Conservation (phyloP, 2,888 invertebrate genomes). For the Lithodes maja region DNA sequence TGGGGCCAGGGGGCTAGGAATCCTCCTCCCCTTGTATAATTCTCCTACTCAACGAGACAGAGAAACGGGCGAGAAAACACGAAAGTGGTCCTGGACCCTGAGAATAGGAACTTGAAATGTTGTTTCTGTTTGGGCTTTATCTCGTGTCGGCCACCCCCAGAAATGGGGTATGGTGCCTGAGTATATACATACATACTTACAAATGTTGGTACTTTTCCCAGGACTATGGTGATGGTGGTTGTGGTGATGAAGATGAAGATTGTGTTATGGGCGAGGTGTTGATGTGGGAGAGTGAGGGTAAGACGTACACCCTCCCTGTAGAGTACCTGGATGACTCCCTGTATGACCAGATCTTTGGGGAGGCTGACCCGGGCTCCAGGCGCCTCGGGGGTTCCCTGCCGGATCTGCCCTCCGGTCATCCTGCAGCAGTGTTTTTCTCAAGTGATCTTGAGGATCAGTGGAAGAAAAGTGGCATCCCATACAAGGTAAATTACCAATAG, state of each 20-base stretch:
- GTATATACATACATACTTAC: no score
- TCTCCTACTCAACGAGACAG: no score
- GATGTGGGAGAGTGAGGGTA: conserved; percentile 63
- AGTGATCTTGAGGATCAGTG: conserved; percentile 60
- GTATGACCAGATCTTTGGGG: conserved; percentile 69
- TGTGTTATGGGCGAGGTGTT: conserved; percentile 57
- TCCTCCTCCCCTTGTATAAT: no score
- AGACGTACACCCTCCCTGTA: conserved; percentile 63
- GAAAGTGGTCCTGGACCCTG: no score
- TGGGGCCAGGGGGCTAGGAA: no score
- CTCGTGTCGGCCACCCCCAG: no score
- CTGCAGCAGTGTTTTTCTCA: conserved; percentile 36
- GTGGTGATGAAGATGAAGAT: conserved; percentile 49
- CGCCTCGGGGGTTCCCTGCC: conserved; percentile 65
- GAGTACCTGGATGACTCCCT: conserved; percentile 68
- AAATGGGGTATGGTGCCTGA: no score
- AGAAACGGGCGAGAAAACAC: no score
- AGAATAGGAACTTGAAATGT: no score
- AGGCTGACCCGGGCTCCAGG: conserved; percentile 35
- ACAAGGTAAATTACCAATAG: conserved; percentile 42
- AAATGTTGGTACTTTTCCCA: neutral
- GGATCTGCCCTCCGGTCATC: conserved; percentile 66
- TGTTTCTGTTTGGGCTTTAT: no score
- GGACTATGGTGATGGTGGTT: conserved; percentile 17
- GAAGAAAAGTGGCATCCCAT: conserved; percentile 63